Evolutionary conservation across 2,113 vertebrate species (phyloP).

Genomic region (Hippoglossus stenolepis): DNA sequence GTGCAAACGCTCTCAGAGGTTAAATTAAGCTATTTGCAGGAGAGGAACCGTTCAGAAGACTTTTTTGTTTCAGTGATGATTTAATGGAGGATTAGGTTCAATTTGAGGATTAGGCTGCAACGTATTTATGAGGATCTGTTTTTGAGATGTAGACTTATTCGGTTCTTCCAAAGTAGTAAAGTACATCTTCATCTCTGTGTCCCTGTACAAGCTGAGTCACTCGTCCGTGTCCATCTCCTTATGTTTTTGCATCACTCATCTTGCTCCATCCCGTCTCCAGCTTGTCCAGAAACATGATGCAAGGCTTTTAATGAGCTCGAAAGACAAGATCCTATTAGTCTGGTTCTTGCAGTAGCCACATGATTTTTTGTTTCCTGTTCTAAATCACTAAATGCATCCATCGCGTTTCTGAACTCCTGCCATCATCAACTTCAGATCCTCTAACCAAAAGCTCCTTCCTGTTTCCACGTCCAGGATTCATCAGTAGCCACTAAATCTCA

Average conservation of each 20-base stretch:
- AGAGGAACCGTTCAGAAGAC: background rate
- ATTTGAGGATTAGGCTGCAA: conserved; percentile 8
- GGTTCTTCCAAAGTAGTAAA: background rate
- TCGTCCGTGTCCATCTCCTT: background rate
- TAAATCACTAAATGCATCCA: background rate
- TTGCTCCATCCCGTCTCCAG: background rate
- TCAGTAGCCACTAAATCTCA: too few species aligned
- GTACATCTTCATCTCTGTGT: background rate
- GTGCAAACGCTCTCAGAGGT: conserved; percentile 24
- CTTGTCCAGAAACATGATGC: background rate
- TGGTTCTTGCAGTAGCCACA: background rate
- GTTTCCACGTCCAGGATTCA: too few species aligned
- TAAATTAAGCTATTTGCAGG: conserved; percentile 17
- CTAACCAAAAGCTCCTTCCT: too few species aligned
- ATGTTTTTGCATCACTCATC: background rate
- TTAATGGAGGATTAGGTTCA: conserved; percentile 2
- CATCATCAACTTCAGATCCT: too few species aligned
- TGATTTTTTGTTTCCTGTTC: too few species aligned
- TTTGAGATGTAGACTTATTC: background rate
- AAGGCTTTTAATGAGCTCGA: conserved; percentile 4
- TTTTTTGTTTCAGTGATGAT: conserved; percentile 2
- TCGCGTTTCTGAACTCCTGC: background rate
- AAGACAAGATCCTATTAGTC: conserved; percentile 1
- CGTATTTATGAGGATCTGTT: background rate
- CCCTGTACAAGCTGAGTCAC: background rate